A percentile compares a stretch with the other conserved stretches of the same genome.
Conservation (phyloP, 2,797 vertebrate genomes). For the Morus bassanus region DNA sequence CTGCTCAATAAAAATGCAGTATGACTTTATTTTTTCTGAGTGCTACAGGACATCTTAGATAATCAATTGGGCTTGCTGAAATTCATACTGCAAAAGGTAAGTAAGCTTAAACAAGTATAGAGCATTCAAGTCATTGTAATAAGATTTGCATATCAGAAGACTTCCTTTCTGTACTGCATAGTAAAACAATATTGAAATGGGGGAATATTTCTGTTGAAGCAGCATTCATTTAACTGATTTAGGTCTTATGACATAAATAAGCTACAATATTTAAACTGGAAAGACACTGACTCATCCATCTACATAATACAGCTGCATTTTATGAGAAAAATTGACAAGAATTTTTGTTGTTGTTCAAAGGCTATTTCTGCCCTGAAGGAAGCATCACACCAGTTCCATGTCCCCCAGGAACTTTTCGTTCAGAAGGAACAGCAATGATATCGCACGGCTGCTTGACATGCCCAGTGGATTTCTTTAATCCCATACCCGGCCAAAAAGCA, state of each 20-base stretch:
- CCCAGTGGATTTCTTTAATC: constrained; percentile 83
- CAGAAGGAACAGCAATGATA: constrained; percentile 29
- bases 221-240: background rate
- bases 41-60: background rate
- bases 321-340: fast-evolving
- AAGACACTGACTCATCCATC: background rate
- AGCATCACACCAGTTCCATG: constrained; percentile 69
- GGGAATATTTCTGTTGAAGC: background rate
- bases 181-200: background rate
- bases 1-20: background rate
- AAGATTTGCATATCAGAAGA: background rate
- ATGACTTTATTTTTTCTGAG: background rate
- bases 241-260: background rate
- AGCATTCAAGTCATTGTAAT: background rate
- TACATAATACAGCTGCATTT: background rate
- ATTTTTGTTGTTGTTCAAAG: constrained; percentile 52
- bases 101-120: background rate
- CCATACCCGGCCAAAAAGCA: constrained; percentile 71
- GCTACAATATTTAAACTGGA: fast-evolving
- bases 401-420: constrained; percentile 83
- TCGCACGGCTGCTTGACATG: constrained; percentile 76
- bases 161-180: background rate
- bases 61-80: background rate
- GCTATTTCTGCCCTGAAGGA: constrained; percentile 79
- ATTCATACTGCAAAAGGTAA: background rate